A percentile compares a stretch with the other conserved stretches of the same genome.
phyloP scores from a whole-genome alignment of 2,797 vertebrate species.

The Buceros bicornis region DNA sequence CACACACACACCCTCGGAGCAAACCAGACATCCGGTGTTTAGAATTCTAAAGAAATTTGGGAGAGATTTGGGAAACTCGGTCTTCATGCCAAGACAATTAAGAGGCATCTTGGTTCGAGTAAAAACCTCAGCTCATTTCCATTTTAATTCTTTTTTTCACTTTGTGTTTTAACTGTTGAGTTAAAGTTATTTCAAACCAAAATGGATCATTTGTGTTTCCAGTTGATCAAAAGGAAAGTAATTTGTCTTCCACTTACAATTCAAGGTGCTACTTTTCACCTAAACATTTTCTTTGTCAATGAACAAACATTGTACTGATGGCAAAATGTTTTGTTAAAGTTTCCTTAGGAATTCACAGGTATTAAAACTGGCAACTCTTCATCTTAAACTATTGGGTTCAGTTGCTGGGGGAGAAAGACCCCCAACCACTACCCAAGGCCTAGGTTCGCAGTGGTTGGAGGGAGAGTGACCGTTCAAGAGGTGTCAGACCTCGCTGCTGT shows the following conservation, averaged over 20 bases:
- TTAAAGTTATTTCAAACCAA: not conserved
- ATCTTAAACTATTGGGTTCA: not conserved
- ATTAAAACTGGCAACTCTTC: not conserved
- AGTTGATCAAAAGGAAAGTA: not conserved
- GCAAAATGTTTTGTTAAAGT: not conserved
- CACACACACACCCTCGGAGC: not conserved
- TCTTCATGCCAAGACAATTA: slow-evolving; percentile 40
- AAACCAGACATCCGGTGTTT: slow-evolving; percentile 60
- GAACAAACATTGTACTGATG: not conserved
- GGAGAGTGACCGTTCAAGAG: not conserved
- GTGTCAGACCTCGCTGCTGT: not conserved
- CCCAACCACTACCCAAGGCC: not conserved
- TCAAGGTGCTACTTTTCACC: not conserved
- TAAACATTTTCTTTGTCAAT: not conserved
- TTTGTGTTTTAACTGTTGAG: not conserved
- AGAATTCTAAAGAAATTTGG: slow-evolving; percentile 35
- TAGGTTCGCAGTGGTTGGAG: not conserved
- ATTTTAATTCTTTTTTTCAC: slow-evolving; percentile 1
- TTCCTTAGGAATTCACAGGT: not conserved
- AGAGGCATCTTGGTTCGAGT: slow-evolving; percentile 54
- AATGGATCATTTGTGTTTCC: not conserved
- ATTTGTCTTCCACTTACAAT: not conserved
- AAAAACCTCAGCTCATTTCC: slow-evolving; percentile 32
- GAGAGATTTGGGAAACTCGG: slow-evolving; percentile 40
- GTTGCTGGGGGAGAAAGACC: not conserved